Conservation (phyloP, 2,797 vertebrate genomes). For the Gymnodraco acuticeps region DNA sequence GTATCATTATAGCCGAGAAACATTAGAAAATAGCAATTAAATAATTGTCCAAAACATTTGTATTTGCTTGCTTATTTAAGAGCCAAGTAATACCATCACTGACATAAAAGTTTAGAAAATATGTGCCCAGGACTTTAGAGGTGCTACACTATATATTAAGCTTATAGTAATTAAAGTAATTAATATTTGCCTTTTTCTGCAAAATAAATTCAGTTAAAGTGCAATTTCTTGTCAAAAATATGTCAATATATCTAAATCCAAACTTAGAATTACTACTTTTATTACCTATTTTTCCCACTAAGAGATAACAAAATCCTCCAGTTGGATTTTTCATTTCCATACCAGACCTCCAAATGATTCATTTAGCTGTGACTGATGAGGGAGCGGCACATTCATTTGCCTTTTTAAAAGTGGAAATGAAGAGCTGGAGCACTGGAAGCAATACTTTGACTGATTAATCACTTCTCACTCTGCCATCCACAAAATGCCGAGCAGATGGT, state of each 20-base stretch:
- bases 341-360: conserved; percentile 19
- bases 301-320: neutral
- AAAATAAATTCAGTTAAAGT: neutral
- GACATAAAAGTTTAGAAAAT: too few relatives aligned
- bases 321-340: conserved; percentile 8
- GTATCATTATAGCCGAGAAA: too few relatives aligned
- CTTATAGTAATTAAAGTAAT: neutral
- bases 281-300: neutral
- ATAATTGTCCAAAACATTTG: too few relatives aligned
- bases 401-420: conserved; percentile 48
- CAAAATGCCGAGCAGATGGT: conserved; percentile 82
- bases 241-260: too few relatives aligned
- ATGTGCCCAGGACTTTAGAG: too few relatives aligned
- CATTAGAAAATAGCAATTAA: too few relatives aligned
- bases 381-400: conserved; percentile 32
- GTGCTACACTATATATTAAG: neutral
- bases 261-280: neutral
- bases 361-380: conserved; percentile 47
- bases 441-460: conserved; percentile 77
- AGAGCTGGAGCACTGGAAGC: conserved; percentile 52
- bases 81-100: too few relatives aligned
- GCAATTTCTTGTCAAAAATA: neutral
- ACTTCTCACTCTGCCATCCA: conserved; percentile 61
- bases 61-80: too few relatives aligned
- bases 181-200: neutral